Percentiles rank a stretch among this genome's conserved stretches.
phyloP scores from a whole-genome alignment of 2,888 invertebrate species.

The Scaptomyza cyrtandrae region DNA sequence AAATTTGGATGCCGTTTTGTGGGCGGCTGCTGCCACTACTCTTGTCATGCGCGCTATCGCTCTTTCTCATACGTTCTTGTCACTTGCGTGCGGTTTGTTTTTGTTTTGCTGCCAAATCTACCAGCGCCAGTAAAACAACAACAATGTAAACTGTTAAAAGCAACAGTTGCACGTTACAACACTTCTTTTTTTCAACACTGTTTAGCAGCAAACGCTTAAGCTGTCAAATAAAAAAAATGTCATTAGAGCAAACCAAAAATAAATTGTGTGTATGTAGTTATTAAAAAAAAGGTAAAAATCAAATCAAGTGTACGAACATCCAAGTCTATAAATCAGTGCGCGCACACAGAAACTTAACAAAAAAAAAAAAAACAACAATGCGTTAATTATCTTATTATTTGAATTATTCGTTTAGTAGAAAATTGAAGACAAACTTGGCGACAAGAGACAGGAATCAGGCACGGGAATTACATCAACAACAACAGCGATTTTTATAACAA shows the following conservation, averaged over 20 bases:
- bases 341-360: conserved; percentile 18
- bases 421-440: conserved; percentile 35
- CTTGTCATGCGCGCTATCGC: conserved; percentile 64
- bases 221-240: conserved; percentile 28
- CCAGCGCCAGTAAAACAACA: conserved; percentile 16
- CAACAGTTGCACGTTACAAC: conserved; percentile 46
- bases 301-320: conserved; percentile 37
- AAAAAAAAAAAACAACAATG: conserved; percentile 25
- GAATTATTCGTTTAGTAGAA: conserved; percentile 36
- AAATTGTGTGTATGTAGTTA: conserved; percentile 19
- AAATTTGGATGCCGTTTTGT: too few species aligned
- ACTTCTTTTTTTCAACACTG: neutral
- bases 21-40: conserved; percentile 27
- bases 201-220: conserved; percentile 20
- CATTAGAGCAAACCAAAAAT: conserved; percentile 15
- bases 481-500: neutral
- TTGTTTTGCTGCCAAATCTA: conserved; percentile 64
- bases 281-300: conserved; percentile 24
- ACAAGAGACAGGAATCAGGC: neutral
- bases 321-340: conserved; percentile 23
- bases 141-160: conserved; percentile 12
- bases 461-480: too few species aligned
- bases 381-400: conserved; percentile 17
- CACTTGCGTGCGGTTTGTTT: conserved; percentile 58
- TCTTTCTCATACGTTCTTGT: conserved; percentile 27